A percentile compares a stretch with the other conserved stretches of the same genome.
These are phyloP conservation scores for Leptura quadrifasciata DNA, from an alignment of 2,888 invertebrate genomes.

Conservation along the genomic window DNA sequence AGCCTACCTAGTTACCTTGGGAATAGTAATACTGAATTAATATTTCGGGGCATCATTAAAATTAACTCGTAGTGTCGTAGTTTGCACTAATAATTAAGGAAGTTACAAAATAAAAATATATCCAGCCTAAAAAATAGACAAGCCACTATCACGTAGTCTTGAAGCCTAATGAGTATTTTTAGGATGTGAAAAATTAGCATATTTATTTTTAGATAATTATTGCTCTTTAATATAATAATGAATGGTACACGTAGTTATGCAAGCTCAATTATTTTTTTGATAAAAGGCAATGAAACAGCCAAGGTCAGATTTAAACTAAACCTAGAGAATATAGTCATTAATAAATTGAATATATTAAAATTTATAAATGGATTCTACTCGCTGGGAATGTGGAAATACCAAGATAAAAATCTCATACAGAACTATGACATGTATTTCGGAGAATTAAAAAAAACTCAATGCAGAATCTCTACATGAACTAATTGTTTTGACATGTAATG, in stretches of 20 bases:
- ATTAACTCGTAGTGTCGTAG: too few relatives aligned
- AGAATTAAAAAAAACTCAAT: neutral
- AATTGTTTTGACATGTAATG: too few relatives aligned
- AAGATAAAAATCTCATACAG: neutral
- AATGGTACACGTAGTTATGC: neutral
- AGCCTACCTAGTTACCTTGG: too few relatives aligned
- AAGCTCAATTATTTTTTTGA: neutral
- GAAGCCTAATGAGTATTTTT: neutral
- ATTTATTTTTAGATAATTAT: neutral
- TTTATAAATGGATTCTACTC: neutral
- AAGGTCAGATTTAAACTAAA: neutral
- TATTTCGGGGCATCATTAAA: too few relatives aligned
- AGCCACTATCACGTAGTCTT: neutral
- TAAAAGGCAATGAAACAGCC: neutral
- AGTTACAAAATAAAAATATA: too few relatives aligned
- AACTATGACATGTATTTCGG: neutral
- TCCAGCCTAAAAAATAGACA: neutral
- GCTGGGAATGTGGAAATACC: neutral
- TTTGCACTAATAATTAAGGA: too few relatives aligned
- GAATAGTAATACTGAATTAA: too few relatives aligned
- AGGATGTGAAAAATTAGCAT: neutral
- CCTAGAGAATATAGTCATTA: neutral
- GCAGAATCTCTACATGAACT: too few relatives aligned
- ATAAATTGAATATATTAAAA: neutral
- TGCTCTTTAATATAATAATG: too few relatives aligned